Base-by-base conservation (phyloP, 2,113 vertebrate genomes). In the Toxotes jaculatrix region DNA sequence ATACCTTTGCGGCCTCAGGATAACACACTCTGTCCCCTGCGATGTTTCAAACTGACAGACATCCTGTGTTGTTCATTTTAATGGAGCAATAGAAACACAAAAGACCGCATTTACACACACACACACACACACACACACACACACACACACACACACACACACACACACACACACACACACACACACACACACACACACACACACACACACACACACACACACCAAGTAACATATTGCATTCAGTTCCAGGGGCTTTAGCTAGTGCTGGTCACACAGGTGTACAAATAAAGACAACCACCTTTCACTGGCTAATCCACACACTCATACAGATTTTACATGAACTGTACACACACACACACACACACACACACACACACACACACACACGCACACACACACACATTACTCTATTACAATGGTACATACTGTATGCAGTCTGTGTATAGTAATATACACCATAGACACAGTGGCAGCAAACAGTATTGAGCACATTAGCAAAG, bases 31-130 rank as follows among this genome's bases (percentile, higher is more conserved):
- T n/a, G 59, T 86, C 88, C 87, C 84, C 77, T 91, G 89, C 36
- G 49, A 90, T 90, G 89, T 80, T 89, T 89, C 83, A 91, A 82
- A 82, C 68, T 89, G 85, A 92, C 80, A 83, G 56, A 80, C 70
- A 87, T 85, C 72, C 77, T 68, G 80, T 80, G 77, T 86, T 84
- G 83, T 88, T 91, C 84, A 90, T 87, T 88, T 83, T 79, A 91
- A 91, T 74, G 83, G 83, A 73, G 68, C 72, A 79, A 80, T 55
- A 72, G 80, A 88, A 86, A 88, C 85, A 86, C 83, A 89, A 91
- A 87, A 42, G 62, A 71, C 60, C 75, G 70, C 77, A 77, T 79
- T 87, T 49, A 84, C 69, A 75, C 78, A 51, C 38, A 57, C 49
- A 60, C 45, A 74, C 38, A 38, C 6, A 43, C 47, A 42, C 21